These are phyloP conservation scores for Bufotes viridis DNA, from an alignment of 2,797 vertebrate genomes.

Conservation along the genomic window DNA sequence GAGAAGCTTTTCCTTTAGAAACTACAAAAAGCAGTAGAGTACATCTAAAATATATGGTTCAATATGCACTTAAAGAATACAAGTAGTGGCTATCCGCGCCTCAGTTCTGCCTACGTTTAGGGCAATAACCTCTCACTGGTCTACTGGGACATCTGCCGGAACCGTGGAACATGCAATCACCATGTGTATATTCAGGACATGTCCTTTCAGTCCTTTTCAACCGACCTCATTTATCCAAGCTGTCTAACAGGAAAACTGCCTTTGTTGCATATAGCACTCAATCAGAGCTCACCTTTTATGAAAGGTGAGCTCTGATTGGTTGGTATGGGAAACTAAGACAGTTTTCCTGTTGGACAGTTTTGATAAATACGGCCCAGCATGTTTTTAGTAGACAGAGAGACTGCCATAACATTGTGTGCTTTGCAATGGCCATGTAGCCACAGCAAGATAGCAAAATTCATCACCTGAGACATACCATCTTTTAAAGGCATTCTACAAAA, in stretches of 20 bases:
- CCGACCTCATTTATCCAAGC: too few relatives aligned
- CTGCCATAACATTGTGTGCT: neutral
- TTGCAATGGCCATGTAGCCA: neutral
- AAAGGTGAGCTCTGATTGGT: too few relatives aligned
- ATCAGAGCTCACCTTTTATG: too few relatives aligned
- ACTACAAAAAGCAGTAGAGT: neutral
- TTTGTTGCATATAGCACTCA: too few relatives aligned
- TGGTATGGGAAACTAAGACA: too few relatives aligned
- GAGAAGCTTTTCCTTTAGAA: neutral
- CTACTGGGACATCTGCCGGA: too few relatives aligned
- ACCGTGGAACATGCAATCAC: neutral
- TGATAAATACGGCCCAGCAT: too few relatives aligned
- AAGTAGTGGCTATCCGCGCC: neutral
- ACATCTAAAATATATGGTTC: neutral
- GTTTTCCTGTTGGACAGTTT: too few relatives aligned
- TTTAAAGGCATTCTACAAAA: neutral
- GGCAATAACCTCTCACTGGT: neutral
- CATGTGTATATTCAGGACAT: neutral
- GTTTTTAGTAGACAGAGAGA: too few relatives aligned
- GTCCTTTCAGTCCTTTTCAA: neutral
- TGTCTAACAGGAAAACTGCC: too few relatives aligned
- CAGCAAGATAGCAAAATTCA: neutral
- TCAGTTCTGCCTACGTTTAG: neutral
- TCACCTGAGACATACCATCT: neutral
- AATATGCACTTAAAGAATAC: neutral